These are phyloP conservation scores for Furcifer pardalis DNA, from an alignment of 2,797 vertebrate genomes.

Conservation along the genomic window DNA sequence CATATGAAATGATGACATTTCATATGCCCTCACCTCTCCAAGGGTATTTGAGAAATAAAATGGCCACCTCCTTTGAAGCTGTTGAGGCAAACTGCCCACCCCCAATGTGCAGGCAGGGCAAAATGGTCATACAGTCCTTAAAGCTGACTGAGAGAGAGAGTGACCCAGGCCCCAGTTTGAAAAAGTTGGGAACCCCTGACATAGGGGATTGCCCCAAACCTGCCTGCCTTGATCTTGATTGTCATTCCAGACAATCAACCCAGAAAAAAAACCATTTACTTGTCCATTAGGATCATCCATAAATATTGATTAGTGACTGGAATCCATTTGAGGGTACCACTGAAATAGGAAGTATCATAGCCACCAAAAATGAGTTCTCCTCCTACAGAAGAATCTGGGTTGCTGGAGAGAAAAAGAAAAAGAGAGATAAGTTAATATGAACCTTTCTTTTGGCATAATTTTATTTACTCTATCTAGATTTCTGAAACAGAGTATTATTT, in stretches of 20 bases:
- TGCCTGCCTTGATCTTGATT: not conserved
- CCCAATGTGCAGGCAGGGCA: too few relatives aligned
- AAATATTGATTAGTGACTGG: constrained; percentile 77
- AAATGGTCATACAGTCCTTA: too few relatives aligned
- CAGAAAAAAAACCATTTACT: constrained; percentile 65
- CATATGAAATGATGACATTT: too few relatives aligned
- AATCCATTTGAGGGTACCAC: constrained; percentile 76
- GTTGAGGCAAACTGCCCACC: too few relatives aligned
- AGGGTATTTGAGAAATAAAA: too few relatives aligned
- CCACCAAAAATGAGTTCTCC: constrained; percentile 78
- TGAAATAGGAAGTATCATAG: constrained; percentile 74
- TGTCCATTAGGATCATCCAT: constrained; percentile 79
- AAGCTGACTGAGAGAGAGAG: too few relatives aligned
- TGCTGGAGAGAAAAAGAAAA: constrained; percentile 51
- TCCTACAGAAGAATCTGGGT: constrained; percentile 48
- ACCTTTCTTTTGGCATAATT: not conserved
- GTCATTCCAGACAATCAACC: too few relatives aligned
- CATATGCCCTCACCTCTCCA: too few relatives aligned
- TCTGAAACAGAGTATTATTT: too few relatives aligned
- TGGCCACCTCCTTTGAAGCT: too few relatives aligned
- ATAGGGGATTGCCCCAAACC: not conserved
- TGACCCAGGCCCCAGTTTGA: too few relatives aligned
- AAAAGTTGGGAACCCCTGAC: too few relatives aligned
- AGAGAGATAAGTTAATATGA: not conserved
- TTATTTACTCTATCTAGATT: not conserved